A percentile compares a stretch with the other conserved stretches of the same genome.
Evolutionary conservation across 2,113 vertebrate species (phyloP).

Genomic region (Lophochroa leadbeateri): DNA sequence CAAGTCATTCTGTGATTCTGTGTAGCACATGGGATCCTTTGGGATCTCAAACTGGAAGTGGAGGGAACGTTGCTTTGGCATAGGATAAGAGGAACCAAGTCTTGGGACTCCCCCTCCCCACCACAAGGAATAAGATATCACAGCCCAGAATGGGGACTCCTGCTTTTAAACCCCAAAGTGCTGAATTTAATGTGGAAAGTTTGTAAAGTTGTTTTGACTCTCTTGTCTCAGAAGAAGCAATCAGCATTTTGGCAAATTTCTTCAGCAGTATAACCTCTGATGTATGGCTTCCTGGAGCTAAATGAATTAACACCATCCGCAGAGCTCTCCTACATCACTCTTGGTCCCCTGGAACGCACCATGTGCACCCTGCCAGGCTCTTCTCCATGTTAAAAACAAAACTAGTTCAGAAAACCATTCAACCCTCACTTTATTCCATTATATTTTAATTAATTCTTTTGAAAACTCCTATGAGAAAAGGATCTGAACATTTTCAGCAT

Average conservation of each 20-base stretch:
- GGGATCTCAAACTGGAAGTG: neutral
- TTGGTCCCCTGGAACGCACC: neutral
- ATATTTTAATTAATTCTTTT: slow-evolving; percentile 59
- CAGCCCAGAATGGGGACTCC: neutral
- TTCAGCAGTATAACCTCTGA: neutral
- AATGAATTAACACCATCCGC: neutral
- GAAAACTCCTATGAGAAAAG: slow-evolving; percentile 19
- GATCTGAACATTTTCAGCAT: neutral
- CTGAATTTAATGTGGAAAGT: neutral
- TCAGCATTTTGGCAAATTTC: neutral
- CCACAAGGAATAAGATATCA: neutral
- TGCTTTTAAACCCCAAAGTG: neutral
- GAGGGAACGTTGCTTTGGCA: neutral
- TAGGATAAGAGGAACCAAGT: neutral
- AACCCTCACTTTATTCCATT: neutral
- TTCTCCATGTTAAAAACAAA: neutral
- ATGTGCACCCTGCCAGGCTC: neutral
- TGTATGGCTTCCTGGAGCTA: neutral
- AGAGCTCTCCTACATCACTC: neutral
- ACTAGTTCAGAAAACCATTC: neutral
- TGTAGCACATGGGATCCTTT: neutral
- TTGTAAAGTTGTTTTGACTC: neutral
- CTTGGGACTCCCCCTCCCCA: neutral
- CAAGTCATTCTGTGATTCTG: neutral
- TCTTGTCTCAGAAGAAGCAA: neutral